A percentile compares a stretch with the other conserved stretches of the same genome.
phyloP scores from a whole-genome alignment of 1,140 invertebrate species.

The Euwallacea similis region DNA sequence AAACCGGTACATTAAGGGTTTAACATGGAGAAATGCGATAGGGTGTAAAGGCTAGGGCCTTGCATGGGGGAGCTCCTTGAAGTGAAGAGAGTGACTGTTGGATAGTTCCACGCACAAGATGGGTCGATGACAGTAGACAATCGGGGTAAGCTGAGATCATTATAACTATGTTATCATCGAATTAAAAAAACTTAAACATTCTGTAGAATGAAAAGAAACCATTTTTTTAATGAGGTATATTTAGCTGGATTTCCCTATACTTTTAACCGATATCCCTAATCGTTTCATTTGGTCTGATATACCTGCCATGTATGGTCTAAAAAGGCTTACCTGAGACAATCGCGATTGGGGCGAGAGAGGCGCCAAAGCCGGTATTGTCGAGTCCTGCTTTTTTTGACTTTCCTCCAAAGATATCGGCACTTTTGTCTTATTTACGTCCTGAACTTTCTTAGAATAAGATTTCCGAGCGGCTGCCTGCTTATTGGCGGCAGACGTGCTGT shows the following conservation, averaged over 20 bases:
- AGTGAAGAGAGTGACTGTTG: too few species aligned
- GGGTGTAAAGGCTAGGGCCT: too few species aligned
- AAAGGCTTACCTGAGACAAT: conserved; percentile 9
- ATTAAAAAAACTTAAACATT: too few species aligned
- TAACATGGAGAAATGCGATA: too few species aligned
- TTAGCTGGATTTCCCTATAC: neutral
- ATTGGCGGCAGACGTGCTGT: neutral
- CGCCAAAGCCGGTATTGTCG: conserved; percentile 10
- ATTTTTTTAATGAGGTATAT: neutral
- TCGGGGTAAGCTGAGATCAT: too few species aligned
- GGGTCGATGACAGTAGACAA: too few species aligned
- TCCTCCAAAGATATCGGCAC: neutral
- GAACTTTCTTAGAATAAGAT: conserved; percentile 21
- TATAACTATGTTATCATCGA: too few species aligned
- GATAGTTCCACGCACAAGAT: too few species aligned
- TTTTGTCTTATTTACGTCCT: conserved; percentile 39
- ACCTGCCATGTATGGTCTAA: neutral
- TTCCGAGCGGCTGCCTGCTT: neutral
- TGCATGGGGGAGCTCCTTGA: too few species aligned
- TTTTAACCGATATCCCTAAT: too few species aligned
- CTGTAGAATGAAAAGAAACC: neutral
- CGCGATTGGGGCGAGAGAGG: conserved; percentile 12
- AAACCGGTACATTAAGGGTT: too few species aligned
- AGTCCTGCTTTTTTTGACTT: neutral
- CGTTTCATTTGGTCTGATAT: too few species aligned